Evolutionary conservation across 2,888 invertebrate genomes (phyloP).

Genomic region (Aromia moschata): DNA sequence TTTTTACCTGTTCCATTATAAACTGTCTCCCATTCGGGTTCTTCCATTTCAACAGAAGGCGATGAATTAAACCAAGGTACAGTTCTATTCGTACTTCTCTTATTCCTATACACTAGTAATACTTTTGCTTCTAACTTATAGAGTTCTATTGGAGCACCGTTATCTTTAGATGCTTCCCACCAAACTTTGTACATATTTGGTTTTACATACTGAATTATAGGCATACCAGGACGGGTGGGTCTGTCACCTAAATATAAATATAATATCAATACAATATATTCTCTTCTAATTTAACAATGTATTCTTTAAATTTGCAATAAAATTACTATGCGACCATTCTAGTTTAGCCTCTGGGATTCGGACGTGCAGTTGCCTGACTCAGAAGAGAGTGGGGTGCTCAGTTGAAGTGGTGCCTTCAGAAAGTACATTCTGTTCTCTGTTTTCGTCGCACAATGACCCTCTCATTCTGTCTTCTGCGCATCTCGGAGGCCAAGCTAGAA

Average conservation of each 20-base stretch:
- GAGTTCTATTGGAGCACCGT: slow-evolving; percentile 77
- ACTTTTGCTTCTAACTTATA: slow-evolving; percentile 79
- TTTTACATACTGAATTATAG: slow-evolving; percentile 77
- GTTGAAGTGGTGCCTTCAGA: too few species aligned
- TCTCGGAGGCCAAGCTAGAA: too few species aligned
- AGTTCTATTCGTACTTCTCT: slow-evolving; percentile 57
- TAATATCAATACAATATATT: too few species aligned
- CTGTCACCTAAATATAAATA: slow-evolving; percentile 80
- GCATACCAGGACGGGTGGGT: slow-evolving; percentile 81
- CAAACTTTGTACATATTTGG: slow-evolving; percentile 79
- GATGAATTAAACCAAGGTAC: slow-evolving; percentile 59
- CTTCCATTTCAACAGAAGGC: slow-evolving; percentile 67
- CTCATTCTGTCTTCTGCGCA: too few species aligned
- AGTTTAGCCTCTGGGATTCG: too few species aligned
- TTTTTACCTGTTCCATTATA: slow-evolving; percentile 82
- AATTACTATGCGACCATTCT: too few species aligned
- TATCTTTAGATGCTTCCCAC: slow-evolving; percentile 82
- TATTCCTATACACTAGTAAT: slow-evolving; percentile 54
- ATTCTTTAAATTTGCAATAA: too few species aligned
- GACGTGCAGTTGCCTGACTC: too few species aligned
- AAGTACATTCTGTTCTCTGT: too few species aligned
- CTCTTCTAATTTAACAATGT: too few species aligned
- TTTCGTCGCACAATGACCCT: too few species aligned
- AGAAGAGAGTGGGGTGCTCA: too few species aligned
- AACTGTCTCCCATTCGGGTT: slow-evolving; percentile 70